Conservation (phyloP, 2,797 vertebrate species). For the Cichlasoma orientale region DNA sequence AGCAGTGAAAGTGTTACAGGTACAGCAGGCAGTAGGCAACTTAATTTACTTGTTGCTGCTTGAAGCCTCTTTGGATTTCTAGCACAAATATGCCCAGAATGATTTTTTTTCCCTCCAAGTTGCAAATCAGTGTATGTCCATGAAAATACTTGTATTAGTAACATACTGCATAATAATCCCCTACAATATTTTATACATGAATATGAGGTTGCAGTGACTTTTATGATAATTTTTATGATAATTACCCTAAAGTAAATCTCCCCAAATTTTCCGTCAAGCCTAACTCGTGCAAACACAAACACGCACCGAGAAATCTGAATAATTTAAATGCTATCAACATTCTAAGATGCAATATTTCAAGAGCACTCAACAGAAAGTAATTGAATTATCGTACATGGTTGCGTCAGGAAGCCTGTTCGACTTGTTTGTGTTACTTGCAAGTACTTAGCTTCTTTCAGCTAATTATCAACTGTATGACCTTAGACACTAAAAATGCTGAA, state of each 20-base stretch:
- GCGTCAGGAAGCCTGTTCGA: conserved; percentile 42
- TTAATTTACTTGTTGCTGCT: neutral
- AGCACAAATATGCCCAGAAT: neutral
- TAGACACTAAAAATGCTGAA: conserved; percentile 25
- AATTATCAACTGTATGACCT: conserved; percentile 54
- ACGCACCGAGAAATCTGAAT: conserved; percentile 47
- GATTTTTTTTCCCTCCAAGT: neutral
- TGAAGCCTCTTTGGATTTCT: neutral
- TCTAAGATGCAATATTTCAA: conserved; percentile 51
- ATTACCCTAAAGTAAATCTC: neutral
- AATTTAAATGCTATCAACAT: conserved; percentile 55
- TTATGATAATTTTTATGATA: neutral
- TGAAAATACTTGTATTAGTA: neutral
- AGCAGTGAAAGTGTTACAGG: neutral
- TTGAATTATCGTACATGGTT: conserved; percentile 54
- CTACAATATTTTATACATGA: neutral
- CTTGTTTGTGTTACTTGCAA: conserved; percentile 50
- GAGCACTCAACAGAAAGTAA: conserved; percentile 43
- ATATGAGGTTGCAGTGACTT: neutral
- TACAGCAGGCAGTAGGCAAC: neutral
- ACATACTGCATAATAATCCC: neutral
- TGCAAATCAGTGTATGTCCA: neutral
- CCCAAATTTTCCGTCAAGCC: neutral
- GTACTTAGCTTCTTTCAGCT: conserved; percentile 21
- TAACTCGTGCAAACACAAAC: neutral